These are phyloP conservation scores for Caenorhabditis drosophilae DNA, from an alignment of 2,888 invertebrate genomes.

Conservation along the genomic window DNA sequence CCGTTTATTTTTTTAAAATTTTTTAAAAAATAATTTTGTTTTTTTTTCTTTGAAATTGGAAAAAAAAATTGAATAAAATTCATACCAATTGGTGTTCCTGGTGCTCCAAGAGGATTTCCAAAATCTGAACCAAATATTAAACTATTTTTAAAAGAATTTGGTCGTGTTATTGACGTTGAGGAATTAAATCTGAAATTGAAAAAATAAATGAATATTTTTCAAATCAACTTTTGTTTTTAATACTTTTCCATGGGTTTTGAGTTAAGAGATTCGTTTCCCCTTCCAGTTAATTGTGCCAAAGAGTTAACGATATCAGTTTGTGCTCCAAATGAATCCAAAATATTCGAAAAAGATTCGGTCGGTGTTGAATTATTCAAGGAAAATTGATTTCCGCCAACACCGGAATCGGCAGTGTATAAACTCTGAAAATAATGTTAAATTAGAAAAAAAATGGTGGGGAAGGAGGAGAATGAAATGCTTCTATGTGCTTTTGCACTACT, in stretches of 20 bases:
- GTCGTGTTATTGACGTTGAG: conserved; percentile 13
- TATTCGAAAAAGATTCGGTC: conserved; percentile 22
- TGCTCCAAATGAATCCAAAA: conserved; percentile 34
- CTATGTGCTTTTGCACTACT: too few relatives aligned
- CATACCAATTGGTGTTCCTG: conserved; percentile 34
- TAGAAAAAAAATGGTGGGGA: too few relatives aligned
- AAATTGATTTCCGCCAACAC: too few relatives aligned
- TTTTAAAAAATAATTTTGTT: background rate
- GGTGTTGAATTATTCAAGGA: conserved; percentile 13
- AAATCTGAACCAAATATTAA: conserved; percentile 4
- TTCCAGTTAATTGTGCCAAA: conserved; percentile 23
- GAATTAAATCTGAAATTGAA: conserved; percentile 19
- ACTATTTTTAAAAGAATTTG: conserved; percentile 20
- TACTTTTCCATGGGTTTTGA: background rate
- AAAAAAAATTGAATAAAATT: background rate
- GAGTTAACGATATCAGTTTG: conserved; percentile 21
- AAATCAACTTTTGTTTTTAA: conserved; percentile 3
- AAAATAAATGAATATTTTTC: background rate
- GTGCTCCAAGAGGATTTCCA: conserved; percentile 31
- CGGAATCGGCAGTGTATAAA: conserved; percentile 27
- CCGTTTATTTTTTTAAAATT: background rate
- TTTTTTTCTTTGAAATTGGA: too few relatives aligned
- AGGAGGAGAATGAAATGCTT: too few relatives aligned
- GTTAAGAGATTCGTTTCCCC: conserved; percentile 1
- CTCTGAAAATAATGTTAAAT: conserved; percentile 17